Conservation (phyloP, 2,797 vertebrate genomes). For the Paramormyrops hopkinsi region DNA sequence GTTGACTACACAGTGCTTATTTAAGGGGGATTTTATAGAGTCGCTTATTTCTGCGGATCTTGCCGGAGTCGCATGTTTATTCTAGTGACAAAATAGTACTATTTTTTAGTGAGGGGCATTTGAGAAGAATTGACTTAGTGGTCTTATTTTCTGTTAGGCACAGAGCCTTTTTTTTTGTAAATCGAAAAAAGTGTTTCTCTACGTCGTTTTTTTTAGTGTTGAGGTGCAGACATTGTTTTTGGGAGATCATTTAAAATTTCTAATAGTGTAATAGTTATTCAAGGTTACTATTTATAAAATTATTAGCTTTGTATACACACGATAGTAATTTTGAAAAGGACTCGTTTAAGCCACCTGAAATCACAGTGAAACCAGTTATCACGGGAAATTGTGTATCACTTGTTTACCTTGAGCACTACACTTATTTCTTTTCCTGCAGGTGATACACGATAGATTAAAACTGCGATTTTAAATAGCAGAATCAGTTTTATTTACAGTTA, state of each 20-base stretch:
- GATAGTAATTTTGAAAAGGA: neutral
- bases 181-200: neutral
- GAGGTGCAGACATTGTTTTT: neutral
- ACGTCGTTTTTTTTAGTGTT: neutral
- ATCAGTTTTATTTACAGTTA: neutral
- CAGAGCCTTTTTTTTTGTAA: neutral
- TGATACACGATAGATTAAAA: neutral
- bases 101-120: neutral
- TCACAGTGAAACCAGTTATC: constrained; percentile 3
- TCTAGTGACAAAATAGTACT: neutral
- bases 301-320: neutral
- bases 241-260: neutral
- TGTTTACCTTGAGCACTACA: neutral
- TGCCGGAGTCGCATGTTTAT: neutral
- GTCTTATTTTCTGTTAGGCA: neutral
- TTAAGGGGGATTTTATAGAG: neutral
- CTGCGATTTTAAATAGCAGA: neutral
- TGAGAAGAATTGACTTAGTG: neutral
- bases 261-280: neutral
- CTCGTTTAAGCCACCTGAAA: neutral
- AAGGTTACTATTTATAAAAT: constrained; percentile 1
- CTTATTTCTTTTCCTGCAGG: neutral
- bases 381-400: neutral
- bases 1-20: constrained; percentile 13
- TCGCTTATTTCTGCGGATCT: neutral